phyloP scores from a whole-genome alignment of 2,113 vertebrate species.

The Zapornia atra region DNA sequence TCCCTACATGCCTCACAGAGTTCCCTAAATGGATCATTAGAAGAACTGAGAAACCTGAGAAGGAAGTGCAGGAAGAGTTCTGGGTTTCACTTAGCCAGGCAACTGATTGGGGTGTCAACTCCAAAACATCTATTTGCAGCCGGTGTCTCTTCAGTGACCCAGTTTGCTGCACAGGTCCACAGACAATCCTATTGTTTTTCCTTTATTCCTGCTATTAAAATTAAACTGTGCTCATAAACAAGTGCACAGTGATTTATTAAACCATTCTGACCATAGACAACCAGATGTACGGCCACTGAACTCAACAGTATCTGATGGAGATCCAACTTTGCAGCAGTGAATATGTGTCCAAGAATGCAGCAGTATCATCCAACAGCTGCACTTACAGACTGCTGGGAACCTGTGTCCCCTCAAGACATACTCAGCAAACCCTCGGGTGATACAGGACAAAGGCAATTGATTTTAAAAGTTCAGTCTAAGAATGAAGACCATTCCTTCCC shows the following conservation, averaged over 20 bases:
- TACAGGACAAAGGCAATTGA: background rate
- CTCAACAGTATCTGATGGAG: background rate
- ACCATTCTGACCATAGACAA: background rate
- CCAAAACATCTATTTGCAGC: background rate
- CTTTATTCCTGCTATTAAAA: background rate
- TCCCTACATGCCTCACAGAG: background rate
- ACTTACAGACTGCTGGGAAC: background rate
- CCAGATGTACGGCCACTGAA: background rate
- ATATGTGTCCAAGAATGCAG: fast-evolving
- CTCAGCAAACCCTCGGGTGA: background rate
- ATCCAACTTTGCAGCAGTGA: background rate
- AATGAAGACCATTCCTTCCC: background rate
- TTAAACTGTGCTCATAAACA: background rate
- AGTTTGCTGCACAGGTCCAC: background rate
- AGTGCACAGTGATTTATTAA: background rate
- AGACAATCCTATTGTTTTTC: background rate
- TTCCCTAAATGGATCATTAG: background rate
- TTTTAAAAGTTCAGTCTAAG: background rate
- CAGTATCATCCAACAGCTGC: background rate
- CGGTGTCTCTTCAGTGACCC: background rate
- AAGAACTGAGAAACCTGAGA: background rate
- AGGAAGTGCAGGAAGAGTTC: background rate
- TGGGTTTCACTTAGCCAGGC: background rate
- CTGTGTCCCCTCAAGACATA: background rate
- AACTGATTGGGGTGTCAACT: background rate